Base-by-base conservation (phyloP, 2,113 vertebrate genomes). In the Cottus gobio region DNA sequence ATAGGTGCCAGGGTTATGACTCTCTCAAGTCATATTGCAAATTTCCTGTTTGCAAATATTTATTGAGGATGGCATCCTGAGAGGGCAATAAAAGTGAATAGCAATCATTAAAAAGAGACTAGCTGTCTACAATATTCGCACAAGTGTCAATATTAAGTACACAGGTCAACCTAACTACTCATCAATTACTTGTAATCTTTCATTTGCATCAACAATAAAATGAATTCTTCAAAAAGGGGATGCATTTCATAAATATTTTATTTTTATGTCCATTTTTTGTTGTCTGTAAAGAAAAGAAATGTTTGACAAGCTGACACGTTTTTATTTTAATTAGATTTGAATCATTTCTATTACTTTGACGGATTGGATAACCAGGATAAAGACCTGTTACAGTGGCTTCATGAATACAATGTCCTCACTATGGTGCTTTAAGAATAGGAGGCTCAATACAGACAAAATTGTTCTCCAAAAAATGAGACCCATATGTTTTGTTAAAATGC, bases 1-100 rank as follows among this genome's bases (percentile, higher is more conserved):
- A 91, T 80, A 91, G 91, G 91, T 91, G 84, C 75, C 83, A 56
- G 64, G 57, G 89, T 95, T 93, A 94, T 89, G 81, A 87, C 91
- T 93, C 92, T 93, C 92, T 90, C 77, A 92, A 92, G 92, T 90
- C 85, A 71, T 71, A 75, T 64, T 75, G 86, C 89, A 94, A 88
- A 95, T 94, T 93, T 93, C 89, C 90, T 92, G 79, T 91, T 92
- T 91, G 91, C 91, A 92, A 94, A 93, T 93, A 93, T 93, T 90
- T 94, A 91, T 94, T 90, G 90, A 90, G 80, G 81, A 90, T 82
- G 79, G 80, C 77, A 76, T 94, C 93, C 92, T 82, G 82, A 72
- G 94, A 93, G 93, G 79, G 85, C 77, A 31, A 92, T 93, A 93
- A 93, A 93, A 90, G 65, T 87, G 90, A 94, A 88, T 64, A 84